A percentile compares a stretch with the other conserved stretches of the same genome.
Conservation (phyloP, 2,113 vertebrate genomes). For the Leucopsar rothschildi region DNA sequence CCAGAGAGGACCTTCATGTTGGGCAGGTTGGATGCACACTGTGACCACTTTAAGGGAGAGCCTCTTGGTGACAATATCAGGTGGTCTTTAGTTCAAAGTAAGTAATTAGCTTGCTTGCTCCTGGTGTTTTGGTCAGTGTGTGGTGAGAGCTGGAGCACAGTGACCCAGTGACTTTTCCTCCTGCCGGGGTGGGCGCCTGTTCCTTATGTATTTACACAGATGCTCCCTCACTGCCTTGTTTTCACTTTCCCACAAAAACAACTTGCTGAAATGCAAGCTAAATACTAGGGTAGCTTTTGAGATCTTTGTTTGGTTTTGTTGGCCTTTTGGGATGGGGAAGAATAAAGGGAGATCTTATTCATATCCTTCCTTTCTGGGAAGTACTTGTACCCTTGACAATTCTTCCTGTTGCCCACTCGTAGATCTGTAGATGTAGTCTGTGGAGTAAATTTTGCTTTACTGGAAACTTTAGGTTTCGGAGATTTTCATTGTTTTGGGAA, state of each 20-base stretch:
- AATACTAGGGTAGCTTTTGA: background rate
- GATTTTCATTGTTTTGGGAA: background rate
- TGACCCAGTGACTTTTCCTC: background rate
- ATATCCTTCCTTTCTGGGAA: slow-evolving; percentile 65
- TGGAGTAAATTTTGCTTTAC: background rate
- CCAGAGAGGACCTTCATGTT: rapidly evolving
- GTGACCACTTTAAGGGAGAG: background rate
- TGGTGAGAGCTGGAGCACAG: background rate
- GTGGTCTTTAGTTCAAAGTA: background rate
- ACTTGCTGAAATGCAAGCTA: background rate
- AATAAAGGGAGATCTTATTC: slow-evolving; percentile 18
- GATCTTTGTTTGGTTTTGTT: slow-evolving; percentile 5
- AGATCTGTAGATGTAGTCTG: background rate
- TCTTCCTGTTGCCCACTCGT: slow-evolving; percentile 23
- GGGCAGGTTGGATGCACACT: rapidly evolving
- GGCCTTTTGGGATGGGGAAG: background rate
- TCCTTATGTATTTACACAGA: slow-evolving; percentile 14
- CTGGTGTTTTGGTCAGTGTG: background rate
- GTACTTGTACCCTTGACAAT: slow-evolving; percentile 7
- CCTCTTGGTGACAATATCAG: background rate
- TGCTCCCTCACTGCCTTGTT: slow-evolving; percentile 3
- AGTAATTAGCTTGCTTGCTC: background rate
- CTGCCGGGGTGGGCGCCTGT: background rate
- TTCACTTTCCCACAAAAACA: slow-evolving; percentile 42
- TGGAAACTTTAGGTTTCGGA: background rate